phyloP scores from a whole-genome alignment of 2,113 vertebrate genomes.

The Vicugna pacos region DNA sequence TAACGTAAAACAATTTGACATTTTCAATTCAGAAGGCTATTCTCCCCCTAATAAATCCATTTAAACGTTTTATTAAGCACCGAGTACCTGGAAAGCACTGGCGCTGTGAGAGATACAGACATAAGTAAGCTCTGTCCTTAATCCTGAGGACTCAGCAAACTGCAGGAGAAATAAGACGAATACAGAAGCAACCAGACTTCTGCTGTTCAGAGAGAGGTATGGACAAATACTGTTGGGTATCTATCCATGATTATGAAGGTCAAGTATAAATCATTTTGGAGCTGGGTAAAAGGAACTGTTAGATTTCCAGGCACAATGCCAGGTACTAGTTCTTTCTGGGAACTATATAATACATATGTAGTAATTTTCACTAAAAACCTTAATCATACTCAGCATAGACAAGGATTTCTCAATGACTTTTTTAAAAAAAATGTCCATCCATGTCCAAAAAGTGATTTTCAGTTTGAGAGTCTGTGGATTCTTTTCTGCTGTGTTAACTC shows the following conservation, averaged over 20 bases:
- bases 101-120: constrained; percentile 13
- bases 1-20: neutral
- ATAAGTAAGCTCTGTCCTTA: constrained; percentile 3
- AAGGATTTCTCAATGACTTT: constrained; percentile 37
- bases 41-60: neutral
- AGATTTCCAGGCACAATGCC: constrained; percentile 40
- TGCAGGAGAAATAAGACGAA: constrained; percentile 47
- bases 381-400: constrained; percentile 38
- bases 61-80: constrained; percentile 44
- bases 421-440: neutral
- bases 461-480: neutral
- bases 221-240: constrained; percentile 38
- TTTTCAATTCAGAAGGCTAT: neutral
- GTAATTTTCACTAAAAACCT: constrained; percentile 41
- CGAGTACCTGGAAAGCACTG: neutral
- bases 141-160: constrained; percentile 65
- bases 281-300: constrained; percentile 53
- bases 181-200: constrained; percentile 22
- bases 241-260: constrained; percentile 63
- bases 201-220: neutral
- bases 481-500: neutral
- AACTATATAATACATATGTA: constrained; percentile 38
- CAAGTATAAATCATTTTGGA: constrained; percentile 59
- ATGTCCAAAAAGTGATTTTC: constrained; percentile 23
- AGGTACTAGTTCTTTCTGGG: neutral